A percentile compares a stretch with the other conserved stretches of the same genome.
Evolutionary conservation across 2,113 vertebrate species (phyloP).

Genomic region (Capreolus pygargus): DNA sequence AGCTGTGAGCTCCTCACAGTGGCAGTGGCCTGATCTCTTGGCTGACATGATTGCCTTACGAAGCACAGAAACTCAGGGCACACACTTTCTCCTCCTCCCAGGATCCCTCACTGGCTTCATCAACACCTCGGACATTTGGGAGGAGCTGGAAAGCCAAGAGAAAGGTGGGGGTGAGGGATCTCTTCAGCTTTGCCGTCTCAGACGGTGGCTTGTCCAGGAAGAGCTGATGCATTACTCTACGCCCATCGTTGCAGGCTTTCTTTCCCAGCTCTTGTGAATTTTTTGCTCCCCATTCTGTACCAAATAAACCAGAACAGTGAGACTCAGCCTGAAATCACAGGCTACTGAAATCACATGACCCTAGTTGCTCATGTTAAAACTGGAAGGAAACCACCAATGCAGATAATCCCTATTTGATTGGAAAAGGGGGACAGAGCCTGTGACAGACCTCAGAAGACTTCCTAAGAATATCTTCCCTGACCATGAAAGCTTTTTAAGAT

Average conservation of each 20-base stretch:
- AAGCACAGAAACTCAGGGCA: not conserved
- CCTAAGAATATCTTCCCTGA: not conserved
- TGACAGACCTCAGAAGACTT: conserved; percentile 34
- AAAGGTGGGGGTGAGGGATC: not conserved
- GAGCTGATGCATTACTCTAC: not conserved
- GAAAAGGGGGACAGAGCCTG: not conserved
- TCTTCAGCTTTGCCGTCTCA: not conserved
- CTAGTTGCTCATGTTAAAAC: conserved; percentile 21
- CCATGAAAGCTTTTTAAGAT: not conserved
- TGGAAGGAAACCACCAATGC: not conserved
- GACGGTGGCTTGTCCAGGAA: not conserved
- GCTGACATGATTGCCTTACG: not conserved
- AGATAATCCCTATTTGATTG: conserved; percentile 34
- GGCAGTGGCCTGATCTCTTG: not conserved
- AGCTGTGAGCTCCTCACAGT: not conserved
- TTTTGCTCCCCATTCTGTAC: not conserved
- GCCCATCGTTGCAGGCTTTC: not conserved
- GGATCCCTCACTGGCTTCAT: not conserved
- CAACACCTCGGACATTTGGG: no score
- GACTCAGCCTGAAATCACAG: not conserved
- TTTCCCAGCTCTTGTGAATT: not conserved
- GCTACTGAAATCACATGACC: not conserved
- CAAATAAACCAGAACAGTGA: not conserved
- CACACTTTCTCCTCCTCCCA: not conserved
- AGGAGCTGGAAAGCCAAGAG: not conserved